phyloP scores from a whole-genome alignment of 2,888 invertebrate species.

The Papilio gigon region DNA sequence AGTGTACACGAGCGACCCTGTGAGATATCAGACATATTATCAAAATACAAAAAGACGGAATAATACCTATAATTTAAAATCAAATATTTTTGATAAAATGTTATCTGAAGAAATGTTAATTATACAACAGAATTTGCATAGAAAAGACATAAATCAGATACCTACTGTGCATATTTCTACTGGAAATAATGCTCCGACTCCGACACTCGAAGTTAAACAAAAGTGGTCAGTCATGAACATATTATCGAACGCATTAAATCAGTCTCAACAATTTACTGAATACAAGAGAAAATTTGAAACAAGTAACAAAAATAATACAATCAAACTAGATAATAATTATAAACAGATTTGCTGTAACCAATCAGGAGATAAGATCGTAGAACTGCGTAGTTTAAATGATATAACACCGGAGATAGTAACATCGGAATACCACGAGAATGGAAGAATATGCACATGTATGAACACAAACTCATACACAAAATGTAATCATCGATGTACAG shows the following conservation, averaged over 20 bases:
- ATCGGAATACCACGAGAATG: conserved; percentile 34
- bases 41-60: conserved; percentile 1
- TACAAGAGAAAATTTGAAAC: conserved; percentile 37
- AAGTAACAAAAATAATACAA: conserved; percentile 10
- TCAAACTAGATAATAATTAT: not conserved
- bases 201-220: conserved; percentile 61
- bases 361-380: conserved; percentile 58
- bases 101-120: conserved; percentile 67
- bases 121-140: conserved; percentile 61
- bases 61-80: conserved; percentile 57
- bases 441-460: conserved; percentile 54
- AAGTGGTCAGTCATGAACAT: conserved; percentile 62
- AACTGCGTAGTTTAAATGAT: conserved; percentile 61
- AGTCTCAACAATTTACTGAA: conserved; percentile 29
- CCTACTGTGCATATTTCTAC: conserved; percentile 49
- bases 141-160: conserved; percentile 52
- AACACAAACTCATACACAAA: conserved; percentile 47
- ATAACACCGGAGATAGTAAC: conserved; percentile 36
- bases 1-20: not conserved
- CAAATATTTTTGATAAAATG: conserved; percentile 66
- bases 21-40: conserved; percentile 8
- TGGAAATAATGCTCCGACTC: conserved; percentile 53
- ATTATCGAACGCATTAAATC: conserved; percentile 43
- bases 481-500: conserved; percentile 50
- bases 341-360: conserved; percentile 35